phyloP scores from a whole-genome alignment of 2,113 vertebrate species.

The Bos taurus region DNA sequence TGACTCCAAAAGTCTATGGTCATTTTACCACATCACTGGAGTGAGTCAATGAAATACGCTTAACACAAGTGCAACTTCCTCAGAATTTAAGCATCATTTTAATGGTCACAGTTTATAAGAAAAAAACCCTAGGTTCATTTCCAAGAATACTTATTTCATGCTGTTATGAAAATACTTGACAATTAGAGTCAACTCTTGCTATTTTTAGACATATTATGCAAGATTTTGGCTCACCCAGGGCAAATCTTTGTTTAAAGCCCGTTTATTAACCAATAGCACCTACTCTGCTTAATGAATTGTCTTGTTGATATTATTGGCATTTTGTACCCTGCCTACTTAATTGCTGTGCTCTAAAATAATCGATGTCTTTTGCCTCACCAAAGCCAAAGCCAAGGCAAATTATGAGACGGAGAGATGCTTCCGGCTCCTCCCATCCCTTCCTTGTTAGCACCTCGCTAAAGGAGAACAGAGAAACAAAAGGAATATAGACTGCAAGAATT shows the following conservation, averaged over 20 bases:
- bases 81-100: background rate
- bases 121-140: slow-evolving; percentile 21
- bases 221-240: background rate
- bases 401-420: background rate
- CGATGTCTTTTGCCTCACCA: slow-evolving; percentile 29
- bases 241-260: slow-evolving; percentile 1
- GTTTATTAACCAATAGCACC: slow-evolving; percentile 22
- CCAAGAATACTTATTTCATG: background rate
- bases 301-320: slow-evolving; percentile 52
- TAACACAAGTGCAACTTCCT: background rate
- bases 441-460: background rate
- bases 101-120: background rate
- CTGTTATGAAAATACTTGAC: background rate
- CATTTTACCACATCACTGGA: background rate
- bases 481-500: background rate
- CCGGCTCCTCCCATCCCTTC: background rate
- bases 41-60: background rate
- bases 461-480: background rate
- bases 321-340: slow-evolving; percentile 33
- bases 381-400: slow-evolving; percentile 6
- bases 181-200: background rate
- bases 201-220: background rate
- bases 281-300: slow-evolving; percentile 37
- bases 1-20: background rate
- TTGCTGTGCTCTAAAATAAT: slow-evolving; percentile 39